Conservation (phyloP, 2,888 invertebrate genomes). For the Nysson spinosus region DNA sequence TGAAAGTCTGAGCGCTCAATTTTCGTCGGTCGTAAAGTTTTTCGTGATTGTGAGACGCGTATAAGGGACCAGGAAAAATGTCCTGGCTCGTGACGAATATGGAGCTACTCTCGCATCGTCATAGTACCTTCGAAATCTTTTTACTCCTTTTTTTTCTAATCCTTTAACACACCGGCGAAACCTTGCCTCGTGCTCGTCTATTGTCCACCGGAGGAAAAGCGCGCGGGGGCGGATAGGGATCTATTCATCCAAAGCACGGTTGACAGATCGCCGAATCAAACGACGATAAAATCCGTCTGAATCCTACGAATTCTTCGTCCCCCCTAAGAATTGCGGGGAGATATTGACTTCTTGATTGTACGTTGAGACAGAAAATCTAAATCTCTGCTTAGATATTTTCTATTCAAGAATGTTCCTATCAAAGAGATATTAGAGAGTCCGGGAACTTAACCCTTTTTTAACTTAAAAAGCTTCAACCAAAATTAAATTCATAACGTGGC, state of each 20-base stretch:
- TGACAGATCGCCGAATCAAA: slow-evolving; percentile 46
- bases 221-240: slow-evolving; percentile 18
- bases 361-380: background rate
- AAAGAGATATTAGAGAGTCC: too few species aligned
- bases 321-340: slow-evolving; percentile 2
- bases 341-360: slow-evolving; percentile 27
- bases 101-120: slow-evolving; percentile 18
- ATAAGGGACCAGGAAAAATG: slow-evolving; percentile 36
- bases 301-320: slow-evolving; percentile 15
- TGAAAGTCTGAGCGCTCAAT: slow-evolving; percentile 11
- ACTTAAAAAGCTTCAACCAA: too few species aligned
- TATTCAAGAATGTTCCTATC: too few species aligned
- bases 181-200: slow-evolving; percentile 30
- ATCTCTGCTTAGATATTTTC: background rate
- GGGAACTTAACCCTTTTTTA: too few species aligned
- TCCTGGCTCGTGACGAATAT: slow-evolving; percentile 49
- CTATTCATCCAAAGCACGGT: slow-evolving; percentile 33
- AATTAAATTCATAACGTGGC: too few species aligned
- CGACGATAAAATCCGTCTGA: slow-evolving; percentile 42
- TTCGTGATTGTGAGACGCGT: background rate
- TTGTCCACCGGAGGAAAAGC: slow-evolving; percentile 36
- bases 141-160: slow-evolving; percentile 18
- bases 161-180: slow-evolving; percentile 15
- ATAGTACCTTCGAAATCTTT: slow-evolving; percentile 12
- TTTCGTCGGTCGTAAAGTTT: slow-evolving; percentile 23